These are phyloP conservation scores for Xyrauchen texanus DNA, from an alignment of 2,113 vertebrate genomes.

Conservation along the genomic window DNA sequence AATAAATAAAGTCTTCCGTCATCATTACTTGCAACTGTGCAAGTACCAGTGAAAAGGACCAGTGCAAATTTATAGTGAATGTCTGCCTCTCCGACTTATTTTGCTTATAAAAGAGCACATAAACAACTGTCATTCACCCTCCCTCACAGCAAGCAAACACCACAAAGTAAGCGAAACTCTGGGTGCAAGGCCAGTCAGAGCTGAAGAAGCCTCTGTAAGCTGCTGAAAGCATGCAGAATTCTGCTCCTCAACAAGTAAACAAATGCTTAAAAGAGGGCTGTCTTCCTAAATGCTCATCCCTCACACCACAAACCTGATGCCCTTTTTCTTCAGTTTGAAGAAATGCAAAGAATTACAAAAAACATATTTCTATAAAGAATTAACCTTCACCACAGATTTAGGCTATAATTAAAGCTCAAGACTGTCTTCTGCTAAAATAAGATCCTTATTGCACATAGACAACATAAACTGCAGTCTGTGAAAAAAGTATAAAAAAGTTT, in stretches of 20 bases:
- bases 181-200: constrained; percentile 22
- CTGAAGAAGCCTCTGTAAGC: constrained; percentile 41
- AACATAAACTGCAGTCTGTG: not conserved
- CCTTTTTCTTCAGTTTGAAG: not conserved
- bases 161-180: constrained; percentile 23
- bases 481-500: not conserved
- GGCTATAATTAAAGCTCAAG: not conserved
- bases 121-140: constrained; percentile 6
- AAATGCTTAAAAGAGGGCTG: constrained; percentile 22
- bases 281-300: constrained; percentile 12
- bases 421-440: not conserved
- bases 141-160: constrained; percentile 18
- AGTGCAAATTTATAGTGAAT: not conserved
- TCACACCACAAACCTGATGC: constrained; percentile 10
- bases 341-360: not conserved
- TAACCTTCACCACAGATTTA: not conserved
- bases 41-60: not conserved
- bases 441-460: not conserved
- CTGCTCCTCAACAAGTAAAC: constrained; percentile 38
- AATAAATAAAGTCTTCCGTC: not conserved
- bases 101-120: not conserved
- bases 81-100: not conserved
- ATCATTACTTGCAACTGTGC: too few relatives aligned
- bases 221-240: constrained; percentile 42
- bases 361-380: not conserved